phyloP scores from a whole-genome alignment of 2,888 invertebrate species.

The Xestia ashworthii region DNA sequence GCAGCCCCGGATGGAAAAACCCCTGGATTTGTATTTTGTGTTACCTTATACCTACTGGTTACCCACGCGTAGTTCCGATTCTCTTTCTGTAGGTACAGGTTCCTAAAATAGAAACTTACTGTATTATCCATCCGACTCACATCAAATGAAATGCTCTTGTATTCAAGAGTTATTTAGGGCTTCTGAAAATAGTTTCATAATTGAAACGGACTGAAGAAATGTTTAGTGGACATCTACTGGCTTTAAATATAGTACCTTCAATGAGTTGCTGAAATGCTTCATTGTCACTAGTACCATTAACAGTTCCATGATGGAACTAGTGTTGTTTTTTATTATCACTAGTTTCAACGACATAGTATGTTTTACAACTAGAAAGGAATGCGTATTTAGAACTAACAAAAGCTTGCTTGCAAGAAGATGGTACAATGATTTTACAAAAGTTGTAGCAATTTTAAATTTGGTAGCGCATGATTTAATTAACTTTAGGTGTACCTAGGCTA shows the following conservation, averaged over 20 bases:
- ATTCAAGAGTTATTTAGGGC: not conserved
- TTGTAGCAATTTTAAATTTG: not conserved
- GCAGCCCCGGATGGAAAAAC: not conserved
- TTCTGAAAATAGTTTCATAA: not conserved
- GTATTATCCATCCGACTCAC: not conserved
- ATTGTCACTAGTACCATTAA: too few species aligned
- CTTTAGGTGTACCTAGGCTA: not conserved
- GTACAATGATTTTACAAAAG: not conserved
- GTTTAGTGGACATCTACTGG: not conserved
- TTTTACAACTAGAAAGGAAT: not conserved
- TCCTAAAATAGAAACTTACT: not conserved
- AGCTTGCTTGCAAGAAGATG: not conserved
- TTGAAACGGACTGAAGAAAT: not conserved
- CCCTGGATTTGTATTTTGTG: not conserved
- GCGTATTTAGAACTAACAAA: not conserved
- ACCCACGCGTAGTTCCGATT: not conserved
- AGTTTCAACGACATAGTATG: not conserved
- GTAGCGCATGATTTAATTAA: not conserved
- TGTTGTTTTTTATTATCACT: too few species aligned
- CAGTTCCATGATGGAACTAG: too few species aligned
- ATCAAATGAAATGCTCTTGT: not conserved
- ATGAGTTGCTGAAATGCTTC: too few species aligned
- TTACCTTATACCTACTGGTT: not conserved
- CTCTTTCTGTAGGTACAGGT: not conserved
- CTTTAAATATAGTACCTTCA: not conserved